Evolutionary conservation across 2,113 vertebrate species (phyloP), one percentile per base, ranked within the genome.

Genomic region (Phainopepla nitens): DNA sequence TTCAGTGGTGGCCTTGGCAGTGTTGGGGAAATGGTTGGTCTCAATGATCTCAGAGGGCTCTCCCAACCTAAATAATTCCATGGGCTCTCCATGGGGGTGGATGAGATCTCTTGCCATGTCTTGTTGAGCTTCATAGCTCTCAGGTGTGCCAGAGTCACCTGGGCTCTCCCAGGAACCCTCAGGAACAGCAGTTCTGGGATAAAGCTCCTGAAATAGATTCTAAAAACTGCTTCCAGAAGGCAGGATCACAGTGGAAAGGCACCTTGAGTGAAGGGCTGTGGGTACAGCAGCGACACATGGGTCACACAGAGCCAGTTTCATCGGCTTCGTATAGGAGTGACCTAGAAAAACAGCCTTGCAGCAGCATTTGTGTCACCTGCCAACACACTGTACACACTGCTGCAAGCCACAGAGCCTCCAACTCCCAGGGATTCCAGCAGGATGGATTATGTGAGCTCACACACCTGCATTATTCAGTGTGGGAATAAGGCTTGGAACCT

Each of bases 281-380:
- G 87, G 83, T 50, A 93, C 60, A 75, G 72, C 4, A 80, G 84
- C 58, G 87, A 90, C 88, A 96, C 73, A 15, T 33, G 5, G 96
- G 94, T 92, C 94, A 95, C 75, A 93, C 79, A 96, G 78, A 96
- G 94, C 72, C 85, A 71, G 39, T 96, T 94, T 94, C 50, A 81
- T 92, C 10, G 0, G 49, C 92, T 97, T 66, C 92, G 7, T 71
- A 68, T 7, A 90, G 90, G 82, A 93, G 44, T 57, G 96, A 94
- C 93, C 96, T 61, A 95, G 94, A 96, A 96, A 96, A 94, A 42
- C 64, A 87, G 72, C 69, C 86, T 53, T 94, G 66, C 93, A 86
- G 39, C 84, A 86, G 82, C 50, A 89, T 75, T 92, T 41, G 13
- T 93, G 60, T 92, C 85, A 94, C 29, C 85, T 96, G 82, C 92